Conservation (phyloP, 1,140 invertebrate genomes). For the Eupristina koningsbergeri region DNA sequence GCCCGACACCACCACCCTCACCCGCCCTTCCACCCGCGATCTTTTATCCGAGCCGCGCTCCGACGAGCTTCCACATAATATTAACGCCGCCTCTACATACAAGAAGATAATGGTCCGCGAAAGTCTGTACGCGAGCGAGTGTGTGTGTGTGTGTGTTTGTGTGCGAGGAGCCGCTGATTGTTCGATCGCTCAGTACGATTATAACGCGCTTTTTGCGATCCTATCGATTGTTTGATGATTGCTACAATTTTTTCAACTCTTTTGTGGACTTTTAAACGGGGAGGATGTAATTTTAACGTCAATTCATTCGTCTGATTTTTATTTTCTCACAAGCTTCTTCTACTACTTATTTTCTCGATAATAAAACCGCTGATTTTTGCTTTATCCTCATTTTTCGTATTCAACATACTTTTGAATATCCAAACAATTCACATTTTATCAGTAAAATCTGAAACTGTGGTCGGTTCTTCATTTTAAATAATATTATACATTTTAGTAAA, state of each 20-base stretch:
- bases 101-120: conserved; percentile 36
- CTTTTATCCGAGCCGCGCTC: conserved; percentile 44
- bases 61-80: conserved; percentile 14
- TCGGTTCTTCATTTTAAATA: too few species aligned
- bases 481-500: too few species aligned
- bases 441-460: too few species aligned
- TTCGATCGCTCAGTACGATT: neutral
- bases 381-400: neutral
- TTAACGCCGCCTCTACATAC: conserved; percentile 27
- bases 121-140: neutral
- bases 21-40: conserved; percentile 21
- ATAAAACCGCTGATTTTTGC: neutral
- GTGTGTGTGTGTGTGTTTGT: neutral
- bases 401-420: neutral
- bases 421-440: too few species aligned
- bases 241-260: conserved; percentile 20
- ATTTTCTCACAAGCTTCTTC: too few species aligned
- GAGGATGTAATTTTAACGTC: conserved; percentile 9
- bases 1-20: conserved; percentile 43
- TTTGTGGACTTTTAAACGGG: conserved; percentile 1
- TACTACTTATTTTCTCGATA: neutral
- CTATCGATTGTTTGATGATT: conserved; percentile 23
- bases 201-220: neutral
- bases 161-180: neutral
- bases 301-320: conserved; percentile 1